phyloP scores from a whole-genome alignment of 2,888 invertebrate species.

The Strigamia crassipes region DNA sequence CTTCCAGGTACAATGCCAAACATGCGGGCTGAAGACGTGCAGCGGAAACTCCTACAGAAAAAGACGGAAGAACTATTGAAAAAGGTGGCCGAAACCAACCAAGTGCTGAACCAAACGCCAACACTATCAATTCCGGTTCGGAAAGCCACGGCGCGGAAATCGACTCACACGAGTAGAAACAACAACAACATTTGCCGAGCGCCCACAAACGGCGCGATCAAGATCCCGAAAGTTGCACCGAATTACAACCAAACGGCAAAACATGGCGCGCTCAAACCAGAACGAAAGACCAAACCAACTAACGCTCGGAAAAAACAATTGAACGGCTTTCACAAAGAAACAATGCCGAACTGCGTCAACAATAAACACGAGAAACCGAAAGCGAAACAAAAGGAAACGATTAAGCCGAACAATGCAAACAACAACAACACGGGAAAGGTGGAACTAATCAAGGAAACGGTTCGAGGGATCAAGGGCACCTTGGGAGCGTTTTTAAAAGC shows the following conservation, averaged over 20 bases:
- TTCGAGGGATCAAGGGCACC: slow-evolving; percentile 20
- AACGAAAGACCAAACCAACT: too few relatives aligned
- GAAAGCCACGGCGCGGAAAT: background rate
- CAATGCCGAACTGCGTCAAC: background rate
- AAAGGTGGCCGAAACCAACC: background rate
- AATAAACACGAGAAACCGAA: background rate
- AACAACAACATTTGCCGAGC: background rate
- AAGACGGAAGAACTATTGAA: background rate
- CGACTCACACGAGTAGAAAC: background rate
- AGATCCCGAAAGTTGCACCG: too few relatives aligned
- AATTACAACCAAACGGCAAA: too few relatives aligned
- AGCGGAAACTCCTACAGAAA: background rate
- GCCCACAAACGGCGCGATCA: background rate
- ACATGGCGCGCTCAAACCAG: too few relatives aligned
- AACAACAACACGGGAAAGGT: background rate
- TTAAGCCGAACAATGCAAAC: background rate
- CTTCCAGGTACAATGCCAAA: background rate
- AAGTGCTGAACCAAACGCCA: background rate
- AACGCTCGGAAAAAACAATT: background rate
- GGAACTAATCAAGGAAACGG: slow-evolving; percentile 33
- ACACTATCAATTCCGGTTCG: background rate
- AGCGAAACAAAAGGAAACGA: background rate
- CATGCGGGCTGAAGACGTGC: background rate
- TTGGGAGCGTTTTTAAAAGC: slow-evolving; percentile 35
- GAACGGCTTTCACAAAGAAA: background rate